Base-by-base conservation (phyloP, 2,797 vertebrate species). In the Sebastes taczanowskii region DNA sequence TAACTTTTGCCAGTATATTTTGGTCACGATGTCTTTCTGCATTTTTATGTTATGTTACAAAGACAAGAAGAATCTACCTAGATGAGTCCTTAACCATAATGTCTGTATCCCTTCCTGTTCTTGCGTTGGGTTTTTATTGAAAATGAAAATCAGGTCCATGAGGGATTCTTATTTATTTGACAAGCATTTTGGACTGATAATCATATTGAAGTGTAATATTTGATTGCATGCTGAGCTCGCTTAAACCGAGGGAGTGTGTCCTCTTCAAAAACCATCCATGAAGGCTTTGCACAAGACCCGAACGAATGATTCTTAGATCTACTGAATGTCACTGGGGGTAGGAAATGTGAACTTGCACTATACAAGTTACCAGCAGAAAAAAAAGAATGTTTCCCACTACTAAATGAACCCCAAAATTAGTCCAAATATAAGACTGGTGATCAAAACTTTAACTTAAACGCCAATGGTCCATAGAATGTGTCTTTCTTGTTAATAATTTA, bases 31-130 rank as follows among this genome's bases (percentile, higher is more conserved):
- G 90, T 91, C 87, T 90, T 92, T 91, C 77, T 84, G 81, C 90
- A 86, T 92, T 92, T 52, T 88, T 85, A 74, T 90, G 70, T 90
- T 80, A 42, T 79, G 88, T 88, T 80, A 88, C 86, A 87, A 91
- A 91, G 91, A 83, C 91, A 73, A 93, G 90, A 94, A 93, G 88
- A 94, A 94, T 94, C 95, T 96, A 96, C 95, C 95, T 95, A 96
- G 89, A 93, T 90, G 83, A 93, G 81, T 92, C 90, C 88, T 84
- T 83, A 86, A 84, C 88, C 84, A 88, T 71, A 46, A 76, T 89
- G 81, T 95, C 88, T 90, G 82, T 90, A 83, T 88, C 84, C 85
- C 67, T 86, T 84, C 71, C 78, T 82, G 75, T 89, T 85, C 89
- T 86, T 86, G 78, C 77, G 84, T 84, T 86, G 85, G 85, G 86